Conservation (phyloP, 2,113 vertebrate genomes). For the Patagioenas fasciata region DNA sequence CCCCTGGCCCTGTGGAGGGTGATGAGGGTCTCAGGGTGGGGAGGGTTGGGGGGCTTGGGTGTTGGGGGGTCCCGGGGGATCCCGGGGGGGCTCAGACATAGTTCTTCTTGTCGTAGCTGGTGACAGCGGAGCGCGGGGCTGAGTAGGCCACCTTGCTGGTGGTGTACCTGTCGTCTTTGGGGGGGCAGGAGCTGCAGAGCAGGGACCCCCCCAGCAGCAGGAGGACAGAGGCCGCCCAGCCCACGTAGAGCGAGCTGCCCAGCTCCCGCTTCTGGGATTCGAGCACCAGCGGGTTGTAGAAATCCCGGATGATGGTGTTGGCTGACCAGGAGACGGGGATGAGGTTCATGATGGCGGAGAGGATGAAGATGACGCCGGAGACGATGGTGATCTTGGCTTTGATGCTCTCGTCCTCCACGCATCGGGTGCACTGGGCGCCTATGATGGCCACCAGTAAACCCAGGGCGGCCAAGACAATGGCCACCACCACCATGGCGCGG, state of each 20-base stretch:
- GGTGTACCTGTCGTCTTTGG: slow-evolving; percentile 79
- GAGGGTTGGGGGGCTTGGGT: neutral
- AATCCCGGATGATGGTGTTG: slow-evolving; percentile 87
- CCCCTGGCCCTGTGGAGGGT: neutral
- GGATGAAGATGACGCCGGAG: slow-evolving; percentile 83
- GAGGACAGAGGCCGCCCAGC: slow-evolving; percentile 86
- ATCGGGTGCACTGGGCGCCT: slow-evolving; percentile 91
- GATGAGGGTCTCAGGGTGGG: neutral
- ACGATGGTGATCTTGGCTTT: slow-evolving; percentile 88
- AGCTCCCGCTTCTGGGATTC: slow-evolving; percentile 87
- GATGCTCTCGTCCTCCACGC: slow-evolving; percentile 81
- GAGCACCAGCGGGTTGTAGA: slow-evolving; percentile 83
- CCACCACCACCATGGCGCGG: slow-evolving; percentile 84
- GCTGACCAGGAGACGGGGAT: slow-evolving; percentile 89
- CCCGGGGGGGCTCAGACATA: slow-evolving; percentile 81
- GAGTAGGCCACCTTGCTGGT: slow-evolving; percentile 84
- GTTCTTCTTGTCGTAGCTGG: slow-evolving; percentile 87
- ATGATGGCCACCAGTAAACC: slow-evolving; percentile 87
- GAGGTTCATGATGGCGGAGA: slow-evolving; percentile 83
- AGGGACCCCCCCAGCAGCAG: slow-evolving; percentile 85
- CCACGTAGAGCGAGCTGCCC: slow-evolving; percentile 86
- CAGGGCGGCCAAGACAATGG: slow-evolving; percentile 82
- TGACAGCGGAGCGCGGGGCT: slow-evolving; percentile 76
- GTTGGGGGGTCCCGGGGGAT: neutral
- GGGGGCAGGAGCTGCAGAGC: slow-evolving; percentile 93